Evolutionary conservation across 2,113 vertebrate genomes (phyloP).

Genomic region (Oxygymnocypris stewartii): DNA sequence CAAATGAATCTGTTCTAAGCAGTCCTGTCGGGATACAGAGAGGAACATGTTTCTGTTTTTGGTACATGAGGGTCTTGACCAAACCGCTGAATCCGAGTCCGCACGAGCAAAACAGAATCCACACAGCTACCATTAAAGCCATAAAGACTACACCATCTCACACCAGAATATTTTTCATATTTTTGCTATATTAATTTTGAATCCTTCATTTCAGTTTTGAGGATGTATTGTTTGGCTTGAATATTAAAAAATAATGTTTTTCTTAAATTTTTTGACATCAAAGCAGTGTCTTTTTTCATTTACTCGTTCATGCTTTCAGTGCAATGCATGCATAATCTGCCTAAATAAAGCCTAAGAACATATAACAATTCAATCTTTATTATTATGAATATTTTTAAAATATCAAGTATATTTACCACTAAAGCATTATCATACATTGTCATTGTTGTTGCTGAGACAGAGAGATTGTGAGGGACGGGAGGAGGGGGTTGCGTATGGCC

Average conservation of each 20-base stretch:
- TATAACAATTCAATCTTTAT: background rate
- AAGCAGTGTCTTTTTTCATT: background rate
- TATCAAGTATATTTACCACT: background rate
- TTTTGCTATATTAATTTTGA: background rate
- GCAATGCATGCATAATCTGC: background rate
- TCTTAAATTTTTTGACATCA: background rate
- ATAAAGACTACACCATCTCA: background rate
- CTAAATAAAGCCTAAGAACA: background rate
- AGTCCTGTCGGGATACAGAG: background rate
- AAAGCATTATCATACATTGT: slow-evolving; percentile 3
- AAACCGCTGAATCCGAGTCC: background rate
- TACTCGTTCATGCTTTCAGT: background rate
- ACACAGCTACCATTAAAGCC: background rate
- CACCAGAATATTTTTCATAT: background rate
- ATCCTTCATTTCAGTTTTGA: background rate
- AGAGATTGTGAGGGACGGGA: slow-evolving; percentile 46
- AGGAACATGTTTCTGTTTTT: background rate
- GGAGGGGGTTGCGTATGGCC: slow-evolving; percentile 36
- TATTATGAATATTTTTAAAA: background rate
- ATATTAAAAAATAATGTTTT: background rate
- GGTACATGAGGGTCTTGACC: background rate
- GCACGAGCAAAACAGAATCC: background rate
- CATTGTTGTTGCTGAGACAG: slow-evolving; percentile 13
- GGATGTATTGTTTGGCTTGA: background rate
- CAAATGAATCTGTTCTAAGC: background rate